phyloP scores from a whole-genome alignment of 2,888 invertebrate species.

The Creontiades dilutus region DNA sequence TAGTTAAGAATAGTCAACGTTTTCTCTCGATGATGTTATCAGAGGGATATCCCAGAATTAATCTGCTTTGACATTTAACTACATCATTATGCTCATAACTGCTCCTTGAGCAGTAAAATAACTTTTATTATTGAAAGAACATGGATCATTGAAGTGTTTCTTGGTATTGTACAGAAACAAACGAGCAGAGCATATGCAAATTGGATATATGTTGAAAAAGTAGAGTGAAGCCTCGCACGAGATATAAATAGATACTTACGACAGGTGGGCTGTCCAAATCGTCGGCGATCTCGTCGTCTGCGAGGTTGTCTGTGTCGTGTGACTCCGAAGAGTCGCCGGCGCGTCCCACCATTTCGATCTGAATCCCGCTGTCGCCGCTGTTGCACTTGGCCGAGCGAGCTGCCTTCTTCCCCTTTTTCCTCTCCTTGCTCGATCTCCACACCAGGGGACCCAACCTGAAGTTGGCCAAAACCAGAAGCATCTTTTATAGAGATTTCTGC shows the following conservation, averaged over 20 bases:
- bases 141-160: too few species aligned
- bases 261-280: constrained; percentile 81
- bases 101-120: too few species aligned
- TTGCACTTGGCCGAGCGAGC: constrained; percentile 86
- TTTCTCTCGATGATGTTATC: too few species aligned
- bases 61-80: too few species aligned
- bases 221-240: too few species aligned
- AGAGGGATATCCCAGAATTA: too few species aligned
- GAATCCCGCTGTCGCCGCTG: constrained; percentile 87
- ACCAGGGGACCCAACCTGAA: constrained; percentile 85
- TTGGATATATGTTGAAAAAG: too few species aligned
- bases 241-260: constrained; percentile 76
- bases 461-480: constrained; percentile 1
- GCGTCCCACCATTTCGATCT: constrained; percentile 80
- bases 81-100: too few species aligned
- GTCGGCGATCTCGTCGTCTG: constrained; percentile 78
- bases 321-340: constrained; percentile 82
- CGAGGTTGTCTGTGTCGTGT: constrained; percentile 81
- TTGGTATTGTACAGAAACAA: too few species aligned
- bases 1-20: too few species aligned
- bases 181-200: too few species aligned
- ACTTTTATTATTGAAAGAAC: too few species aligned
- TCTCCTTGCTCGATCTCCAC: constrained; percentile 86
- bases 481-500: background rate
- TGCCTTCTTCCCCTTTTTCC: constrained; percentile 84